Conservation (phyloP, 2,888 invertebrate genomes). For the Antheraea assamensis region DNA sequence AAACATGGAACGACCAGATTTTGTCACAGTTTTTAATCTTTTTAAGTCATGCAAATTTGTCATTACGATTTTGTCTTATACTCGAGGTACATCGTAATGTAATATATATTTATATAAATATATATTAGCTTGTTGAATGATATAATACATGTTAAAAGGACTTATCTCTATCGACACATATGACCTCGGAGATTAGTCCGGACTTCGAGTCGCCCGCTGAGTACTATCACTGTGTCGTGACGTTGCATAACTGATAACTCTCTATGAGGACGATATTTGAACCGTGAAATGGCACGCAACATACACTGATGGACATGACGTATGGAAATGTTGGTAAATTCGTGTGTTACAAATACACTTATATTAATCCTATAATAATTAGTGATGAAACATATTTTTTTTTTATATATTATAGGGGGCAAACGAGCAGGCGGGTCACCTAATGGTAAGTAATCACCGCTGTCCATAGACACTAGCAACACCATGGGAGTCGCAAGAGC, state of each 20-base stretch:
- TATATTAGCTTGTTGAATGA: neutral
- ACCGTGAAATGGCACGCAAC: neutral
- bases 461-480: too few relatives aligned
- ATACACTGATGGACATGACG: neutral
- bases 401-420: too few relatives aligned
- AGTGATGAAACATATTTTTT: neutral
- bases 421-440: too few relatives aligned
- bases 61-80: neutral
- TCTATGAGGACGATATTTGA: neutral
- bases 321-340: neutral
- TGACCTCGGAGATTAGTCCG: slow-evolving; percentile 10
- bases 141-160: neutral
- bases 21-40: too few relatives aligned
- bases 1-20: too few relatives aligned
- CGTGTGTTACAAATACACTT: neutral
- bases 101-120: neutral
- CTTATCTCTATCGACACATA: neutral
- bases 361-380: neutral
- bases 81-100: neutral
- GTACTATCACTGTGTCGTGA: neutral
- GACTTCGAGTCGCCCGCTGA: neutral
- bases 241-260: slow-evolving; percentile 9
- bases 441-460: too few relatives aligned
- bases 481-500: too few relatives aligned
- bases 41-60: neutral